phyloP scores from a whole-genome alignment of 2,888 invertebrate genomes.

The Hypena proboscidalis region DNA sequence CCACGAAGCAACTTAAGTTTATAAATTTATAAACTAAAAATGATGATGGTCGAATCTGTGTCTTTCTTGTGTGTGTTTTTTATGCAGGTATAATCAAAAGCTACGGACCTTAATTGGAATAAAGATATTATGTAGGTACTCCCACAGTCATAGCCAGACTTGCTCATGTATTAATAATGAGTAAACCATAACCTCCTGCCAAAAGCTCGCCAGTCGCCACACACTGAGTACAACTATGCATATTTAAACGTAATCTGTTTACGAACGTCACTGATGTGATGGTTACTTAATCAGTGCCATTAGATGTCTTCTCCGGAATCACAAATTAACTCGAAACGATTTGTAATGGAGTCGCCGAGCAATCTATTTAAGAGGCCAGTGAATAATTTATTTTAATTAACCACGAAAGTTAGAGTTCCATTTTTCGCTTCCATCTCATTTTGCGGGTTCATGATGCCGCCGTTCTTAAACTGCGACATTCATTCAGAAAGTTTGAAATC shows the following conservation, averaged over 20 bases:
- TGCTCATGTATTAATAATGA: neutral
- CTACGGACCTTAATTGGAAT: no score
- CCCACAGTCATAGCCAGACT: neutral
- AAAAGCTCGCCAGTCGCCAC: neutral
- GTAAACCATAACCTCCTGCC: neutral
- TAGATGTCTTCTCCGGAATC: slow-evolving; percentile 50
- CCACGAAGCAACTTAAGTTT: no score
- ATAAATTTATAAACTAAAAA: no score
- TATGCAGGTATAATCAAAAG: no score
- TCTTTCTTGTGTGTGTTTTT: no score
- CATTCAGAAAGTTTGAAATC: slow-evolving; percentile 82
- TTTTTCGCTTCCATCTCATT: slow-evolving; percentile 76
- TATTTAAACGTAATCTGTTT: slow-evolving; percentile 22
- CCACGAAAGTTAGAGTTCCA: slow-evolving; percentile 68
- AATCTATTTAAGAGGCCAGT: slow-evolving; percentile 69
- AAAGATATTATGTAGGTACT: no score
- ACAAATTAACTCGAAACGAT: slow-evolving; percentile 64
- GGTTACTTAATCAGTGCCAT: slow-evolving; percentile 55
- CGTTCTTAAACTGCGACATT: slow-evolving; percentile 75
- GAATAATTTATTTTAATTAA: slow-evolving; percentile 81
- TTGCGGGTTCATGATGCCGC: slow-evolving; percentile 65
- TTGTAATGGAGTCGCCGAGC: slow-evolving; percentile 66
- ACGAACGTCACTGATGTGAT: slow-evolving; percentile 31
- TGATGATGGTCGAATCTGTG: no score
- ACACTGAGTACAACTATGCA: slow-evolving; percentile 5